A percentile compares a stretch with the other conserved stretches of the same genome.
phyloP scores from a whole-genome alignment of 2,113 vertebrate genomes.

The Grammomys surdaster region DNA sequence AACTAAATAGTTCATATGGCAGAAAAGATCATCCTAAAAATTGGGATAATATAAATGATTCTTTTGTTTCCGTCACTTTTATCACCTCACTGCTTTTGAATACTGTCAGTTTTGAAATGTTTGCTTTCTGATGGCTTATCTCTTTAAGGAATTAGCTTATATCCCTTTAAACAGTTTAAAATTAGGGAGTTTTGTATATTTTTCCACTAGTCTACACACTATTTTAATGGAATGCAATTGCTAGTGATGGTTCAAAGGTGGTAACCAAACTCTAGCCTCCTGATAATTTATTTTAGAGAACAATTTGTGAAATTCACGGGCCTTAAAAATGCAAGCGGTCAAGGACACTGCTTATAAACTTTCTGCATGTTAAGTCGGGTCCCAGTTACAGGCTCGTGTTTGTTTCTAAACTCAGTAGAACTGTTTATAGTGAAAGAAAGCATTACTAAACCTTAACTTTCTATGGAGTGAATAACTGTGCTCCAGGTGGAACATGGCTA shows the following conservation, averaged over 20 bases:
- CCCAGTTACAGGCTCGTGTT: not conserved
- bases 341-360: not conserved
- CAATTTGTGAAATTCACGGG: slow-evolving; percentile 55
- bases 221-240: not conserved
- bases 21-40: slow-evolving; percentile 33
- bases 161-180: not conserved
- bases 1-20: not conserved
- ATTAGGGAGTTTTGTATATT: not conserved
- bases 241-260: not conserved
- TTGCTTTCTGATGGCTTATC: not conserved
- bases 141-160: not conserved
- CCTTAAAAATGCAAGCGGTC: slow-evolving; percentile 63
- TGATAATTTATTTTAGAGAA: slow-evolving; percentile 44
- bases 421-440: slow-evolving; percentile 45
- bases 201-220: not conserved
- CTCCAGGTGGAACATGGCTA: not conserved
- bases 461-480: not conserved
- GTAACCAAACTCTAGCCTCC: not conserved
- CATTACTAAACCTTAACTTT: not conserved
- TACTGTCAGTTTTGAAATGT: not conserved
- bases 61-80: not conserved
- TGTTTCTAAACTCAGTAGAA: not conserved
- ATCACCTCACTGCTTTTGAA: not conserved
- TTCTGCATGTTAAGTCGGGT: not conserved
- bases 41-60: not conserved